Evolutionary conservation across 2,113 vertebrate species (phyloP).

Genomic region (Microtus pennsylvanicus): DNA sequence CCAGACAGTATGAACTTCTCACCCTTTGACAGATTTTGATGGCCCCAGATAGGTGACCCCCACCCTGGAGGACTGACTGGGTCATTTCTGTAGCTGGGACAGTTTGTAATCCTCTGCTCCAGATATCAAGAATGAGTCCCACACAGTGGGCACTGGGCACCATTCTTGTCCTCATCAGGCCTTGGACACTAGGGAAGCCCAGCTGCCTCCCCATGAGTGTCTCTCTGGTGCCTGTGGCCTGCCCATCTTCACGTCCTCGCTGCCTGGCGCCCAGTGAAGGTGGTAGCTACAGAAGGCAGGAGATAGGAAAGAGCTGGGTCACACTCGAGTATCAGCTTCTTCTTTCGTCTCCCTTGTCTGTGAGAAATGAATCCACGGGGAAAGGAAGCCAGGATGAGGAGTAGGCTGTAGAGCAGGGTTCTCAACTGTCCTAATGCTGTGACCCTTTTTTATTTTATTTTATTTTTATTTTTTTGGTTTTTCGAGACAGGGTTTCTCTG

Average conservation of each 20-base stretch:
- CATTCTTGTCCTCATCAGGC: background rate
- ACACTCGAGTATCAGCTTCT: background rate
- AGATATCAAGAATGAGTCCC: background rate
- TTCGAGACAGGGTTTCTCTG: too few species aligned
- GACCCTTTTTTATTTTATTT: too few species aligned
- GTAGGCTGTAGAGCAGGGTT: background rate
- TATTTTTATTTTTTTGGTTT: too few species aligned
- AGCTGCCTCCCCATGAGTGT: background rate
- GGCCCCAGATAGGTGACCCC: background rate
- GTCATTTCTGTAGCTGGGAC: background rate
- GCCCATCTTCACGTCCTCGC: background rate
- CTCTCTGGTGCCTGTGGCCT: background rate
- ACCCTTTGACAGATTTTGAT: background rate
- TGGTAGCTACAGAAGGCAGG: background rate
- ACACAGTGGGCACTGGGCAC: background rate
- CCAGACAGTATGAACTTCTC: background rate
- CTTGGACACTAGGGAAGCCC: too few species aligned
- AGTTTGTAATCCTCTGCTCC: background rate
- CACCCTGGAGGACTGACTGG: background rate
- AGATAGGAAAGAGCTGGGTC: background rate
- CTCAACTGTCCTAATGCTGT: too few species aligned
- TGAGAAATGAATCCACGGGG: background rate
- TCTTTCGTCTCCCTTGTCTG: background rate
- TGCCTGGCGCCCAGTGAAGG: background rate
- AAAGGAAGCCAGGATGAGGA: background rate